These are phyloP conservation scores for Silurus asotus DNA, from an alignment of 2,113 vertebrate genomes.

Conservation along the genomic window DNA sequence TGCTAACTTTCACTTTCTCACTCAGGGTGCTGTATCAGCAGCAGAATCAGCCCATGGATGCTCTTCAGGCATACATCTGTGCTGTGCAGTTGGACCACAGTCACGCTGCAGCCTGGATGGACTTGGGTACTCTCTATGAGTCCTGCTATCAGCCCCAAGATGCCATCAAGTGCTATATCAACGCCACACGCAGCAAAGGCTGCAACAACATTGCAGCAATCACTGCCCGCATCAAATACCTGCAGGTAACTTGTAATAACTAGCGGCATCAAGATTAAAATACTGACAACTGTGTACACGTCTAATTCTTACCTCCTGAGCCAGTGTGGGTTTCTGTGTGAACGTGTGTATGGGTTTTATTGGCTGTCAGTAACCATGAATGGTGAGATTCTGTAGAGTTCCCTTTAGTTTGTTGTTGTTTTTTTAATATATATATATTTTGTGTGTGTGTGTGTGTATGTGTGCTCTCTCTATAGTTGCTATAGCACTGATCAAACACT, in stretches of 20 bases:
- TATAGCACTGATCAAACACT: neutral
- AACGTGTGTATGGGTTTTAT: too few species aligned
- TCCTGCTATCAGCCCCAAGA: slow-evolving; percentile 98
- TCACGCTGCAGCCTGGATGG: slow-evolving; percentile 98
- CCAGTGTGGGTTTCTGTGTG: neutral
- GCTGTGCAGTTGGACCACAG: slow-evolving; percentile 98
- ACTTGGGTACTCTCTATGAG: slow-evolving; percentile 97
- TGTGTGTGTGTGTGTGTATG: too few species aligned
- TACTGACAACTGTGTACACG: neutral
- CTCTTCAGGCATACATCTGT: slow-evolving; percentile 98
- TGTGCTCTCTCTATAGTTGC: neutral
- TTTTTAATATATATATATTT: too few species aligned
- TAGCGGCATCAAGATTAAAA: slow-evolving; percentile 7
- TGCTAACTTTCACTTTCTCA: neutral
- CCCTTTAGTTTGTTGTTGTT: neutral
- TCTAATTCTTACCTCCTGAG: neutral
- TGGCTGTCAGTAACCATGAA: neutral
- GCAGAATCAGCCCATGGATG: slow-evolving; percentile 99
- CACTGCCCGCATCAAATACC: slow-evolving; percentile 95
- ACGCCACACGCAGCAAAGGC: slow-evolving; percentile 94
- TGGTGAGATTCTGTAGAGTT: neutral
- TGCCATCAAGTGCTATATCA: slow-evolving; percentile 99
- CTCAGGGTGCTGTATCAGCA: slow-evolving; percentile 96
- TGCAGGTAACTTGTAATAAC: slow-evolving; percentile 81
- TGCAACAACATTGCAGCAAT: slow-evolving; percentile 94